These are phyloP conservation scores for Leontocebus nigricollis DNA, from an alignment of 2,797 vertebrate genomes.

Conservation along the genomic window DNA sequence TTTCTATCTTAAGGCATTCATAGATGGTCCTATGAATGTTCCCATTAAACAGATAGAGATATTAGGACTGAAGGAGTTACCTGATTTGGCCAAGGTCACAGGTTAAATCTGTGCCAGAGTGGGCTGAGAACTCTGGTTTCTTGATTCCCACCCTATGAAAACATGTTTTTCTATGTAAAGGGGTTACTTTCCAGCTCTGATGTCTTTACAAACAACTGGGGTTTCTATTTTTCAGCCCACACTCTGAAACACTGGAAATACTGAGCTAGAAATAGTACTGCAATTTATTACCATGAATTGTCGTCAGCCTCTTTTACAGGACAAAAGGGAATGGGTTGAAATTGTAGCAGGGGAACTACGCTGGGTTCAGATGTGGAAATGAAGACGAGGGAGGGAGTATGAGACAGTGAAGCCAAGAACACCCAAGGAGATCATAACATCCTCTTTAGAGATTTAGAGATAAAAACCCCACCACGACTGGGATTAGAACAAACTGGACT, in stretches of 20 bases:
- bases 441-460: neutral
- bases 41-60: neutral
- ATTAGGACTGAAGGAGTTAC: neutral
- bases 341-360: neutral
- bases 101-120: neutral
- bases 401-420: neutral
- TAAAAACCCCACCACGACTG: neutral
- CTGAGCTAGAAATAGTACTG: neutral
- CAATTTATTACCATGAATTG: neutral
- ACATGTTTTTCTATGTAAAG: neutral
- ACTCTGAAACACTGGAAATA: conserved; percentile 18
- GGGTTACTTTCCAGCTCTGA: neutral
- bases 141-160: conserved; percentile 20
- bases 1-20: neutral
- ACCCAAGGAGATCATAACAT: neutral
- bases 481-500: neutral
- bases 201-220: conserved; percentile 5
- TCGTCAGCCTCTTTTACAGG: neutral
- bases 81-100: neutral
- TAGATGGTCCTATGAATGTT: neutral
- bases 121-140: neutral
- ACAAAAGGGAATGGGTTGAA: neutral
- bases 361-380: neutral
- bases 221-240: conserved; percentile 8
- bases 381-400: neutral